phyloP scores from a whole-genome alignment of 1,140 invertebrate species.

The Theocolax elegans region DNA sequence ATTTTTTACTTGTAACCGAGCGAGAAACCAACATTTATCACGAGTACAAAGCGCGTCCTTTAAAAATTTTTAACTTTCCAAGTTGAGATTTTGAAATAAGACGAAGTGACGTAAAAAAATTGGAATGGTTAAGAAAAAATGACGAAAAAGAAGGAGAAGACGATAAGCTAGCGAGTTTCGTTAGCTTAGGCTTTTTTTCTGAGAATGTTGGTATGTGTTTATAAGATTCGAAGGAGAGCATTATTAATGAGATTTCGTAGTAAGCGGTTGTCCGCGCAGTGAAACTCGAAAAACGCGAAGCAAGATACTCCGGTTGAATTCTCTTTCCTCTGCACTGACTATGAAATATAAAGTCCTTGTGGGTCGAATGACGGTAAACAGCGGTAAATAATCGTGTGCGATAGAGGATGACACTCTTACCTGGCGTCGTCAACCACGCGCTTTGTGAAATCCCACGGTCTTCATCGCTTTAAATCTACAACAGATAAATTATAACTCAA shows the following conservation, averaged over 20 bases:
- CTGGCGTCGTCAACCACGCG: not conserved
- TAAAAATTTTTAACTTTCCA: not conserved
- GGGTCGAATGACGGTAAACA: slow-evolving; percentile 36
- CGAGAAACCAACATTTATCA: too few relatives aligned
- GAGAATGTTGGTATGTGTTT: slow-evolving; percentile 20
- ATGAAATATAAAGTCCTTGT: slow-evolving; percentile 35
- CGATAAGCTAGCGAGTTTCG: not conserved
- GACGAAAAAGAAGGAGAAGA: not conserved
- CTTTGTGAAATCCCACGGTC: slow-evolving; percentile 22
- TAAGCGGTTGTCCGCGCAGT: slow-evolving; percentile 16
- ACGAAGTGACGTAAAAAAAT: not conserved
- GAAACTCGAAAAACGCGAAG: slow-evolving; percentile 10
- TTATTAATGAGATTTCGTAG: slow-evolving; percentile 51
- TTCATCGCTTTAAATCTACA: not conserved
- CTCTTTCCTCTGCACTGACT: slow-evolving; percentile 5
- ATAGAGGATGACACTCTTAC: slow-evolving; percentile 17
- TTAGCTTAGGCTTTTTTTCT: slow-evolving; percentile 30
- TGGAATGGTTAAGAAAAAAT: not conserved
- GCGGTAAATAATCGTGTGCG: slow-evolving; percentile 35
- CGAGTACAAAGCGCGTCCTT: not conserved
- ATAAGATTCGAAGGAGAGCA: slow-evolving; percentile 46
- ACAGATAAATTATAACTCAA: too few relatives aligned
- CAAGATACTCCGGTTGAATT: slow-evolving; percentile 13
- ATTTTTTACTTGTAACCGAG: not conserved
- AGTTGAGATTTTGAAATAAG: not conserved